Conservation (phyloP, 2,797 vertebrate genomes). For the Galagoides demidoff region DNA sequence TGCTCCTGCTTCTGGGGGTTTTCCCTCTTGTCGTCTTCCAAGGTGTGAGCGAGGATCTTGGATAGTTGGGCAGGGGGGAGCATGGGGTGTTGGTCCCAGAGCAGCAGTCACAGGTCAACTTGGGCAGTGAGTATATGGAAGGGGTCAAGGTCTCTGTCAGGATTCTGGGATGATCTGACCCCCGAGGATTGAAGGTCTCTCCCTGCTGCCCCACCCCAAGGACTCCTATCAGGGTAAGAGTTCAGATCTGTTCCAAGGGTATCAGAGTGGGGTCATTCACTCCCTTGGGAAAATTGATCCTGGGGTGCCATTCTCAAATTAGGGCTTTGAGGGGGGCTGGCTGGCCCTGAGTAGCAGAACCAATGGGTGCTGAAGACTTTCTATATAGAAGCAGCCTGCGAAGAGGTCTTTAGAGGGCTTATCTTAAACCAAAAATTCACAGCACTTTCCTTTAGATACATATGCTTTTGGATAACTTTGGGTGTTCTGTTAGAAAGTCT, state of each 20-base stretch:
- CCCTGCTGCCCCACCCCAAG: accelerated
- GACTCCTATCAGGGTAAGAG: background rate
- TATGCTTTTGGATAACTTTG: too few relatives aligned
- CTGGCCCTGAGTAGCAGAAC: too few relatives aligned
- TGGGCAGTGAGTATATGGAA: background rate
- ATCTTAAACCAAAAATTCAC: background rate
- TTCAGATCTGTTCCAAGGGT: background rate
- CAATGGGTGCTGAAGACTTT: background rate
- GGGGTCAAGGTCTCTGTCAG: background rate
- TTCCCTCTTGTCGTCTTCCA: slow-evolving; percentile 36
- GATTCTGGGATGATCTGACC: background rate
- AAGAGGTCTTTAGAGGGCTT: background rate
- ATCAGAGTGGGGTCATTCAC: background rate
- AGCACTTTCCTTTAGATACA: background rate
- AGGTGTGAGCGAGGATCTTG: slow-evolving; percentile 33
- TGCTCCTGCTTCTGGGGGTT: slow-evolving; percentile 49
- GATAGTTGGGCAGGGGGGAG: background rate
- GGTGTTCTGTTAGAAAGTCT: background rate
- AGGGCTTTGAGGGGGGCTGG: background rate
- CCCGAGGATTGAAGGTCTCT: background rate
- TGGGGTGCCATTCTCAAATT: background rate
- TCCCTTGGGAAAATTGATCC: background rate
- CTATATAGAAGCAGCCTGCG: background rate
- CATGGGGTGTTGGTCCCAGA: accelerated
- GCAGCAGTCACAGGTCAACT: accelerated